Conservation (phyloP, 92 coral and sea anemone genomes). For the Palythoa heliodiscus region DNA sequence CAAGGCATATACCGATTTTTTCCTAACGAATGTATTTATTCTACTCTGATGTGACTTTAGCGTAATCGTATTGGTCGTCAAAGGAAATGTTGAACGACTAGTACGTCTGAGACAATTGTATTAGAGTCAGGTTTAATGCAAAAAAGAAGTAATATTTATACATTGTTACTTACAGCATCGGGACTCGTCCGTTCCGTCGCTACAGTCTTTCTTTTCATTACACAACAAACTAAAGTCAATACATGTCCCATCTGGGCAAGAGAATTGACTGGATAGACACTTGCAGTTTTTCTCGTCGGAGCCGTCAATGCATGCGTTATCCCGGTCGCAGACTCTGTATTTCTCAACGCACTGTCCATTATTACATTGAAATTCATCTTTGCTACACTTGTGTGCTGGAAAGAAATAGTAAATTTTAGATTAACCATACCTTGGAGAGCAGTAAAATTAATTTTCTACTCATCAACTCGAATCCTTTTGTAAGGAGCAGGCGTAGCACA, state of each 20-base stretch:
- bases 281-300: constrained; percentile 75
- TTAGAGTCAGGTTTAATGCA: not conserved
- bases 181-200: constrained; percentile 76
- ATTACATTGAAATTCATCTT: constrained; percentile 62
- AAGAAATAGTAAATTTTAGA: no score
- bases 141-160: not conserved
- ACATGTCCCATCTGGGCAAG: constrained; percentile 63
- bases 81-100: no score
- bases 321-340: constrained; percentile 71
- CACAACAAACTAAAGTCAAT: constrained; percentile 58
- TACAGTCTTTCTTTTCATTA: constrained; percentile 58
- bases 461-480: no score
- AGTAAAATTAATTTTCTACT: no score
- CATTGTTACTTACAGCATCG: constrained; percentile 61
- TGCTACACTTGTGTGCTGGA: constrained; percentile 57
- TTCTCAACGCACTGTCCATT: constrained; percentile 69
- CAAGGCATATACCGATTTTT: no score
- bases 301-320: constrained; percentile 62
- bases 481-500: no score
- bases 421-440: no score
- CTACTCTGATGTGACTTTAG: no score
- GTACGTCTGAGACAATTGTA: no score
- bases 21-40: no score
- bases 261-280: constrained; percentile 60
- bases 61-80: no score